Percentiles rank a stretch among this genome's conserved stretches.
phyloP scores from a whole-genome alignment of 35 echinoderm and acorn worm genomes.

The Patiria miniata region DNA sequence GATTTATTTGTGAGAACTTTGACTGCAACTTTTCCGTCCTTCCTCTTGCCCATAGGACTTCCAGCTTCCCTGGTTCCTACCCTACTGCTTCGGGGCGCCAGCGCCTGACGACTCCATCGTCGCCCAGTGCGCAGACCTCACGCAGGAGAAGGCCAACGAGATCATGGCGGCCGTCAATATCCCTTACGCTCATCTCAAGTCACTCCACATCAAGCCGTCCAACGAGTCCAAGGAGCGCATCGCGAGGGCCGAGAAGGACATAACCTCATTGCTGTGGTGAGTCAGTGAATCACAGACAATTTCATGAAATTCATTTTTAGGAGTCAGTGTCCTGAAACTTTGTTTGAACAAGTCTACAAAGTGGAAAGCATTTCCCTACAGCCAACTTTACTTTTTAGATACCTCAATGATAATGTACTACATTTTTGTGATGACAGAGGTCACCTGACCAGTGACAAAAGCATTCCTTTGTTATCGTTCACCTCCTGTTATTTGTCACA shows the following conservation, averaged over 20 bases:
- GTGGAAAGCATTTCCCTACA: too few relatives aligned
- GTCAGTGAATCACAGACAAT: too few relatives aligned
- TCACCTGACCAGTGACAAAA: too few relatives aligned
- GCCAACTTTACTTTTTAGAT: too few relatives aligned
- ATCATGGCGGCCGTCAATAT: conserved; percentile 51
- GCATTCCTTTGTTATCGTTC: too few relatives aligned
- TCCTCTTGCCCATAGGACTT: conserved; percentile 75
- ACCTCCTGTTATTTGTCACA: too few relatives aligned
- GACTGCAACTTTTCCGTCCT: background rate
- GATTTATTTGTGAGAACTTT: too few relatives aligned
- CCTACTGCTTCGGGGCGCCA: conserved; percentile 77
- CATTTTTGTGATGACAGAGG: too few relatives aligned
- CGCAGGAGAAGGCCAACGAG: conserved; percentile 74
- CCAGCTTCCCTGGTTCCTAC: conserved; percentile 78
- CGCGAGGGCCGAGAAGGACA: conserved; percentile 62
- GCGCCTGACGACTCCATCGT: conserved; percentile 76
- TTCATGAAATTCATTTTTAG: too few relatives aligned
- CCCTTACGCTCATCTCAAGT: conserved; percentile 82
- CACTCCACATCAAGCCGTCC: conserved; percentile 29
- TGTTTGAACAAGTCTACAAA: too few relatives aligned
- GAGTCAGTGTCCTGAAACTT: too few relatives aligned
- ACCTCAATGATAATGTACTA: too few relatives aligned
- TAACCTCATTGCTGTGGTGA: conserved; percentile 88
- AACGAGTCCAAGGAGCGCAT: conserved; percentile 70
- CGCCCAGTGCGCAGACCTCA: conserved; percentile 47